Conservation (phyloP, 1,140 invertebrate genomes). For the Procambarus virginalis region DNA sequence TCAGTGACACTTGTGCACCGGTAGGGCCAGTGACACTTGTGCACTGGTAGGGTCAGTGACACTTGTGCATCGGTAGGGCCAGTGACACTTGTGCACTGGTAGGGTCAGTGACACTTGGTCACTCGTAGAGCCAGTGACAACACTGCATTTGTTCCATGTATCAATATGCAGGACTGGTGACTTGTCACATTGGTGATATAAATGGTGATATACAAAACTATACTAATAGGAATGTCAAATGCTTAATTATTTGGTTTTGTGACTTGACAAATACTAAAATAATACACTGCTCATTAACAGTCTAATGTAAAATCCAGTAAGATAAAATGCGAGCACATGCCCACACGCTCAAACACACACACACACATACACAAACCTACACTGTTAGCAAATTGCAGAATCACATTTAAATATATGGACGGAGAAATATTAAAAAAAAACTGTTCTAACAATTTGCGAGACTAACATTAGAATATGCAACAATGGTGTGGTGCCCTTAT, state of each 20-base stretch:
- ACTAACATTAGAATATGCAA: no score
- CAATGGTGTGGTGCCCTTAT: no score
- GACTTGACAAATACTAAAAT: neutral
- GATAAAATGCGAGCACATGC: neutral
- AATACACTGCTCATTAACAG: neutral
- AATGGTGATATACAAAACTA: neutral
- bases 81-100: conserved; percentile 3
- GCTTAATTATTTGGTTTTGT: conserved; percentile 10
- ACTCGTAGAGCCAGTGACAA: neutral
- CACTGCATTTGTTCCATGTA: no score
- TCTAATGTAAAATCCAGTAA: neutral
- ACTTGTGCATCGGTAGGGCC: neutral
- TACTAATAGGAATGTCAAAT: conserved; percentile 15
- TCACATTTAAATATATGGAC: no score
- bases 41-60: neutral
- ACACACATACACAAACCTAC: neutral
- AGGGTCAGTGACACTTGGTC: neutral
- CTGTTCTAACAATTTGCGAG: no score
- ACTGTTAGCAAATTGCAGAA: no score
- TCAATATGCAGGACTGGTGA: neutral
- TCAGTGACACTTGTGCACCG: no score
- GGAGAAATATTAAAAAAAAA: no score
- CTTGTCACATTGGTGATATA: neutral
- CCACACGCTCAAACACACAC: no score
- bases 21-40: no score